phyloP scores from a whole-genome alignment of 1,140 invertebrate genomes.

The Dreissena rostriformis region DNA sequence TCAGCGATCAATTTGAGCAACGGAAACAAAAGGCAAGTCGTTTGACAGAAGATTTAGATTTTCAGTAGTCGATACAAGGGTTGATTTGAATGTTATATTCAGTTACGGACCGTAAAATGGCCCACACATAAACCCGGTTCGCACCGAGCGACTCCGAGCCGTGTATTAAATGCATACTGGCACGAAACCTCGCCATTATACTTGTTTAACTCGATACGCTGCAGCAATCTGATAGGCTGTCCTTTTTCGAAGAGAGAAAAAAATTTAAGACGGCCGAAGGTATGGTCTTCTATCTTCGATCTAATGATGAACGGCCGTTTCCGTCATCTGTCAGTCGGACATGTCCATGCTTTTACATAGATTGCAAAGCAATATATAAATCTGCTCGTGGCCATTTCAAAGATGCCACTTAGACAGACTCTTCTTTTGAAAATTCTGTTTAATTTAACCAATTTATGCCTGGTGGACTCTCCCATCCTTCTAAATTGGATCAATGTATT shows the following conservation, averaged over 20 bases:
- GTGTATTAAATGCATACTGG: conserved; percentile 31
- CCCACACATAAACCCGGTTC: conserved; percentile 42
- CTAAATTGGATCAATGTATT: too few species aligned
- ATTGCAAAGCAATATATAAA: not conserved
- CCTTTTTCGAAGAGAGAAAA: conserved; percentile 15
- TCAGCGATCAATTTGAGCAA: conserved; percentile 45
- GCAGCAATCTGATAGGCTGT: conserved; percentile 39
- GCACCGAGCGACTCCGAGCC: conserved; percentile 29
- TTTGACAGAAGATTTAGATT: conserved; percentile 38
- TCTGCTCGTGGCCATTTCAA: not conserved
- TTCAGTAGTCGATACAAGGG: conserved; percentile 1
- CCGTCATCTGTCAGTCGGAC: conserved; percentile 11
- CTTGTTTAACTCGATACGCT: conserved; percentile 27
- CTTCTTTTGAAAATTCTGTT: too few species aligned
- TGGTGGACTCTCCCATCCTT: too few species aligned
- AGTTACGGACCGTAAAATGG: conserved; percentile 42
- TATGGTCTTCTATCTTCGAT: too few species aligned
- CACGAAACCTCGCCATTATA: conserved; percentile 52
- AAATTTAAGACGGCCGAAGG: too few species aligned
- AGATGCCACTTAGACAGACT: too few species aligned
- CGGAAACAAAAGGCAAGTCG: conserved; percentile 39
- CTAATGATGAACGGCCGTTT: conserved; percentile 19
- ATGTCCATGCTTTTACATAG: conserved; percentile 7
- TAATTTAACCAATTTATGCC: too few species aligned
- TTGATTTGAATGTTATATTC: conserved; percentile 36